Percentiles rank a stretch among this genome's conserved stretches.
phyloP scores from a whole-genome alignment of 2,113 vertebrate genomes.

The Rhabdomys dilectus region DNA sequence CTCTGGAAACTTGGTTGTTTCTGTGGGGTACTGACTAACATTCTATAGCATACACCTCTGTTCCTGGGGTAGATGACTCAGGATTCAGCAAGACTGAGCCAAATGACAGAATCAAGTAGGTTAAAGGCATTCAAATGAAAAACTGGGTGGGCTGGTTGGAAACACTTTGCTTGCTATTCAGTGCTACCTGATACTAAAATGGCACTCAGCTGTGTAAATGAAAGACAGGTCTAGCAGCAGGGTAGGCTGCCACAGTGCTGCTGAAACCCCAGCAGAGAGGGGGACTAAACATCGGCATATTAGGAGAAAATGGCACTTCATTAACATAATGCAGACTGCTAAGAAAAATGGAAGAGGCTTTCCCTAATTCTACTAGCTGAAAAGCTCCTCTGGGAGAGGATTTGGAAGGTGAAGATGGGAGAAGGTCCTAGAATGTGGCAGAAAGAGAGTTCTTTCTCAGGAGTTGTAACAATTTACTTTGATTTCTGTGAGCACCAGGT shows the following conservation, averaged over 20 bases:
- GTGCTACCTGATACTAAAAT: neutral
- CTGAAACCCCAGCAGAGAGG: neutral
- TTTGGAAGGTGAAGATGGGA: neutral
- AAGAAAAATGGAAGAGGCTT: neutral
- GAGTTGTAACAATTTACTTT: neutral
- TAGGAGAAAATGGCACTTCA: conserved; percentile 58
- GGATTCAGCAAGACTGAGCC: neutral
- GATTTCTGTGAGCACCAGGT: neutral
- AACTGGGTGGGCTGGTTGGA: neutral
- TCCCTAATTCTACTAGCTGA: neutral
- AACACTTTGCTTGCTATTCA: neutral
- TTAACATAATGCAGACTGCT: conserved; percentile 8
- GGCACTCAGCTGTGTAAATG: neutral
- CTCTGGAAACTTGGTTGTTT: conserved; percentile 4
- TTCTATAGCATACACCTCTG: neutral
- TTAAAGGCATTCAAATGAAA: neutral
- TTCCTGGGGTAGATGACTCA: conserved; percentile 5
- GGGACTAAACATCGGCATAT: conserved; percentile 33
- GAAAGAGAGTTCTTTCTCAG: neutral
- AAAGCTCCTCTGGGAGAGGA: neutral
- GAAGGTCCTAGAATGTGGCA: neutral
- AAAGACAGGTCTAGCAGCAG: neutral
- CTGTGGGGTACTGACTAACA: neutral
- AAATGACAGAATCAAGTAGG: conserved; percentile 26
- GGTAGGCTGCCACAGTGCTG: rapidly evolving